Evolutionary conservation across 2,113 vertebrate species (phyloP).

Genomic region (Gymnogyps californianus): DNA sequence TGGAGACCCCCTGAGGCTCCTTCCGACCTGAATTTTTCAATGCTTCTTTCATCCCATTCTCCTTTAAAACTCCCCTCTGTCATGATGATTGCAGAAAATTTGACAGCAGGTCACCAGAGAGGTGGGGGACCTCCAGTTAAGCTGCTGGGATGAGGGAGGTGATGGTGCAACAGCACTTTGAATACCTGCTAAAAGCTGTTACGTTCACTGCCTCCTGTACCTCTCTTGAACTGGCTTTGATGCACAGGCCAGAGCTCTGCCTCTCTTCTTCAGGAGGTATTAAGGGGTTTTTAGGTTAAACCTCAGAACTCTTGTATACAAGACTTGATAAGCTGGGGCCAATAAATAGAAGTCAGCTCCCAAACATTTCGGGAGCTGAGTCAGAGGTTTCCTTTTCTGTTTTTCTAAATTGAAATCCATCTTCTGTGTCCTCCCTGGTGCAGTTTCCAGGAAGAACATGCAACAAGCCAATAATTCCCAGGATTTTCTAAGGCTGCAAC

Average conservation of each 20-base stretch:
- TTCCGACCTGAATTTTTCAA: accelerated
- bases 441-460: not conserved
- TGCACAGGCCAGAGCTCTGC: not conserved
- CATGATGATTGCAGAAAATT: accelerated
- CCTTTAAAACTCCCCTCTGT: not conserved
- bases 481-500: not conserved
- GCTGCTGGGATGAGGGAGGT: not conserved
- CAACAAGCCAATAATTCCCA: accelerated
- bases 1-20: not conserved
- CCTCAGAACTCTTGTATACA: not conserved
- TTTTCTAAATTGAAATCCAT: not conserved
- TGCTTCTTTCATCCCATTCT: not conserved
- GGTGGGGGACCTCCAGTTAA: not conserved
- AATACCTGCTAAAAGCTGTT: not conserved
- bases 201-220: accelerated
- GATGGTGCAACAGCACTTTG: accelerated
- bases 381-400: not conserved
- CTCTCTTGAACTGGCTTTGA: accelerated
- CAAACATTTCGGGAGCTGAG: slow-evolving; percentile 17
- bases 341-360: not conserved
- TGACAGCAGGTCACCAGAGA: not conserved
- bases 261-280: not conserved
- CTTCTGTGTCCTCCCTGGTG: not conserved
- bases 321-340: not conserved
- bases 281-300: not conserved